Evolutionary conservation across 2,888 invertebrate species (phyloP).

Genomic region (Piscicola geometra): DNA sequence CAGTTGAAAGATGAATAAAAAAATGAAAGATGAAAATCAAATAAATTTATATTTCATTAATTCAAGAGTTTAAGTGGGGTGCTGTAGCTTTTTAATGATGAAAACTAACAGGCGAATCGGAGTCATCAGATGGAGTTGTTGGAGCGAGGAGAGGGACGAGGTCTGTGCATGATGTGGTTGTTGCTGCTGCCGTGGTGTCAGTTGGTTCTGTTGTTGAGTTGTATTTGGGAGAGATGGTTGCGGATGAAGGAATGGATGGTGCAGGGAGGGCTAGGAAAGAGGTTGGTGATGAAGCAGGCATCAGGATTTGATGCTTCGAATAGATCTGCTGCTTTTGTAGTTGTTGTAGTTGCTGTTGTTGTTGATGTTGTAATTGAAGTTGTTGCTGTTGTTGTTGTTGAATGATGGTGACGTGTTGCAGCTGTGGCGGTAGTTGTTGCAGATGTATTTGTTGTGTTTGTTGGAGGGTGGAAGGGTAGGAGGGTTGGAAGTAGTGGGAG

Average conservation of each 20-base stretch:
- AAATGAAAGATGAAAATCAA: no score
- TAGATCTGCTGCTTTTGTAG: neutral
- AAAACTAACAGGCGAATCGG: no score
- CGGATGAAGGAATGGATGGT: neutral
- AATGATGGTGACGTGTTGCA: neutral
- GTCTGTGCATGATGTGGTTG: neutral
- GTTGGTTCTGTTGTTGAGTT: no score
- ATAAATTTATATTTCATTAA: no score
- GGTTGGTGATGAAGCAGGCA: neutral
- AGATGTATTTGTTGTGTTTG: neutral
- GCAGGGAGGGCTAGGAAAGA: neutral
- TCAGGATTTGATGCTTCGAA: neutral
- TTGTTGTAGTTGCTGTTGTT: conserved; percentile 8
- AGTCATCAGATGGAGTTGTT: no score
- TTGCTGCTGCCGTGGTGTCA: neutral
- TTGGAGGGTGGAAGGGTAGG: neutral
- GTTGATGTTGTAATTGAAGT: neutral
- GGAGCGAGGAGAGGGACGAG: no score
- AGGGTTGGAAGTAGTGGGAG: neutral
- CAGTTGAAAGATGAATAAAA: no score
- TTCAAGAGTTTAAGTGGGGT: no score
- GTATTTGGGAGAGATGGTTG: neutral
- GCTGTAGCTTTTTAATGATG: no score
- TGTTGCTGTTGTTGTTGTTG: conserved; percentile 2
- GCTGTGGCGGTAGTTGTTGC: neutral